These are phyloP conservation scores for Sterrhoptilus dennistouni DNA, from an alignment of 2,113 vertebrate genomes.

Conservation along the genomic window DNA sequence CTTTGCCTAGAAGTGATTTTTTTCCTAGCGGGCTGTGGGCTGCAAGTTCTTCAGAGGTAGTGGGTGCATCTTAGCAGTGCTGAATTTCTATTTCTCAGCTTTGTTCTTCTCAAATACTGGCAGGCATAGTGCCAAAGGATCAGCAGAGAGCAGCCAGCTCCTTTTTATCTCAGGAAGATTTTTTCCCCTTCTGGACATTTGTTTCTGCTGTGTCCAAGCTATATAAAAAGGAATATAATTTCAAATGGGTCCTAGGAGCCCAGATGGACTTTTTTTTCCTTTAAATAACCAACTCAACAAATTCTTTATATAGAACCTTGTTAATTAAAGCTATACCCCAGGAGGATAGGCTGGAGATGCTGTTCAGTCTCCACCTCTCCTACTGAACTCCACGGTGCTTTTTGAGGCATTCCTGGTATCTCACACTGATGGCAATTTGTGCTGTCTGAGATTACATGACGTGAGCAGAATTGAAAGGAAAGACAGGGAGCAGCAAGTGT, in stretches of 20 bases:
- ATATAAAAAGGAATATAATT: background rate
- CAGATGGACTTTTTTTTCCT: background rate
- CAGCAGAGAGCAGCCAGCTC: background rate
- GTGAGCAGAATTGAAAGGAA: constrained; percentile 19
- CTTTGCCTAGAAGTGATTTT: background rate
- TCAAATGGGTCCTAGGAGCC: background rate
- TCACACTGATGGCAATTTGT: constrained; percentile 15
- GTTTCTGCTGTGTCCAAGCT: background rate
- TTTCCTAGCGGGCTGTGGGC: background rate
- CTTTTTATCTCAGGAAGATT: background rate
- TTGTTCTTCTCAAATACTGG: background rate
- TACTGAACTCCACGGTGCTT: background rate
- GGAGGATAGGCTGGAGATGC: background rate
- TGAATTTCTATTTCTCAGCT: background rate
- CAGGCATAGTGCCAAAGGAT: background rate
- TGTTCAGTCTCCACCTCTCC: background rate
- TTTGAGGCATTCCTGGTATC: constrained; percentile 26
- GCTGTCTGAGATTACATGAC: background rate
- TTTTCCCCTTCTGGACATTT: constrained; percentile 2
- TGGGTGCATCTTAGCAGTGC: background rate
- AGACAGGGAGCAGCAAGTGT: background rate
- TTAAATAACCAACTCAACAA: background rate
- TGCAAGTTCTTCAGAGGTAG: background rate
- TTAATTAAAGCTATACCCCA: constrained; percentile 20
- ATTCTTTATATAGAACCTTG: constrained; percentile 24